These are phyloP conservation scores for Pardalotus punctatus DNA, from an alignment of 2,113 vertebrate genomes.

Conservation along the genomic window DNA sequence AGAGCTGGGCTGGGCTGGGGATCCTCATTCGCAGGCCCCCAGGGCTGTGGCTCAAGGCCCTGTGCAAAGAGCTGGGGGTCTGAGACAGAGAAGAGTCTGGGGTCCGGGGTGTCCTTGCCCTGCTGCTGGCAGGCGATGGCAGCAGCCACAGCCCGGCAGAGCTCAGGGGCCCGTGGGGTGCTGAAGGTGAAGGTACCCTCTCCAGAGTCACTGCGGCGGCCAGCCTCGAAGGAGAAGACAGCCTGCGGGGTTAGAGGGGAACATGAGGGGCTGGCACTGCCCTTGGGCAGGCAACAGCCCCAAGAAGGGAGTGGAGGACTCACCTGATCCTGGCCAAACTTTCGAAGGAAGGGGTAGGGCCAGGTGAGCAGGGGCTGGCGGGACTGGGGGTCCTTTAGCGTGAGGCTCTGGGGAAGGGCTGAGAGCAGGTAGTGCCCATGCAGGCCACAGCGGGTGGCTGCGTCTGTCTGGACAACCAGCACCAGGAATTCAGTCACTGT, in stretches of 20 bases:
- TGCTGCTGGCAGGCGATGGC: constrained; percentile 68
- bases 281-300: not conserved
- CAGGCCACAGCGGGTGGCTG: constrained; percentile 77
- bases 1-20: not conserved
- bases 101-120: not conserved
- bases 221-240: constrained; percentile 82
- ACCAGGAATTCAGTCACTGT: constrained; percentile 76
- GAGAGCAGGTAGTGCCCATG: constrained; percentile 79
- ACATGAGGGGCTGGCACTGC: not conserved
- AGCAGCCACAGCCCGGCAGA: constrained; percentile 67
- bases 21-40: not conserved
- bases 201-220: constrained; percentile 83
- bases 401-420: constrained; percentile 65
- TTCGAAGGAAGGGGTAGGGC: constrained; percentile 85
- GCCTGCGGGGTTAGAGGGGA: not conserved
- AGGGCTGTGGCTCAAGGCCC: not conserved
- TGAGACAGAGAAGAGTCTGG: not conserved
- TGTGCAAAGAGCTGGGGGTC: not conserved
- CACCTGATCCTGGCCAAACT: constrained; percentile 88
- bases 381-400: constrained; percentile 63
- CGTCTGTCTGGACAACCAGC: constrained; percentile 74
- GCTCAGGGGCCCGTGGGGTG: constrained; percentile 68
- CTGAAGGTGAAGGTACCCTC: constrained; percentile 86
- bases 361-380: constrained; percentile 72
- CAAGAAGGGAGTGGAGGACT: not conserved